These are phyloP conservation scores for Dastarcus helophoroides DNA, from an alignment of 2,888 invertebrate genomes.

Conservation along the genomic window DNA sequence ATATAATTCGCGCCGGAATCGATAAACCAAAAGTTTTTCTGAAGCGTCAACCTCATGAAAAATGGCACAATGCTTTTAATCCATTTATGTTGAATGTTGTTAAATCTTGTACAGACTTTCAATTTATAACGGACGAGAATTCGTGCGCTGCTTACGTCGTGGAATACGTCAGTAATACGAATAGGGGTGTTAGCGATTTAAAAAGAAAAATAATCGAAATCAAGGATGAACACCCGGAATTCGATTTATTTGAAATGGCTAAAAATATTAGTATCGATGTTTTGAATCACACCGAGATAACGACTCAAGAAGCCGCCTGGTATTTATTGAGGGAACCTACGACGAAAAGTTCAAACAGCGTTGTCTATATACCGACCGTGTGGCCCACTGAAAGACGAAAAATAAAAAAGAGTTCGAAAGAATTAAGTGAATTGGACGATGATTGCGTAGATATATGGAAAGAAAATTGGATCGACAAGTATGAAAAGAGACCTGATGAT, in stretches of 20 bases:
- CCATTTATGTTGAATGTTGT: conserved; percentile 27
- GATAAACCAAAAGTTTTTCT: conserved; percentile 27
- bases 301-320: conserved; percentile 36
- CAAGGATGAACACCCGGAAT: conserved; percentile 29
- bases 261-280: conserved; percentile 24
- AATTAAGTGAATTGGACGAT: conserved; percentile 25
- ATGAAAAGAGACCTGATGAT: conserved; percentile 30
- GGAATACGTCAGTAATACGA: conserved; percentile 33
- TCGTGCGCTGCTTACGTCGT: conserved; percentile 33
- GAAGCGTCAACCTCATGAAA: conserved; percentile 27
- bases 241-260: conserved; percentile 22
- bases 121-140: conserved; percentile 33
- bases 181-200: conserved; percentile 29
- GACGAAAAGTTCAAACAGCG: conserved; percentile 24
- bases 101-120: conserved; percentile 31
- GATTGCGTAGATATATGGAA: conserved; percentile 34
- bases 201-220: conserved; percentile 24
- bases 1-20: conserved; percentile 17
- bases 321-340: conserved; percentile 35
- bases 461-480: conserved; percentile 33
- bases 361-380: conserved; percentile 30
- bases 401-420: conserved; percentile 25
- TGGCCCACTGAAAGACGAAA: conserved; percentile 32
- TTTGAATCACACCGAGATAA: conserved; percentile 28
- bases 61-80: conserved; percentile 33